phyloP scores from a whole-genome alignment of 2,888 invertebrate genomes.

The Eilema caniola region DNA sequence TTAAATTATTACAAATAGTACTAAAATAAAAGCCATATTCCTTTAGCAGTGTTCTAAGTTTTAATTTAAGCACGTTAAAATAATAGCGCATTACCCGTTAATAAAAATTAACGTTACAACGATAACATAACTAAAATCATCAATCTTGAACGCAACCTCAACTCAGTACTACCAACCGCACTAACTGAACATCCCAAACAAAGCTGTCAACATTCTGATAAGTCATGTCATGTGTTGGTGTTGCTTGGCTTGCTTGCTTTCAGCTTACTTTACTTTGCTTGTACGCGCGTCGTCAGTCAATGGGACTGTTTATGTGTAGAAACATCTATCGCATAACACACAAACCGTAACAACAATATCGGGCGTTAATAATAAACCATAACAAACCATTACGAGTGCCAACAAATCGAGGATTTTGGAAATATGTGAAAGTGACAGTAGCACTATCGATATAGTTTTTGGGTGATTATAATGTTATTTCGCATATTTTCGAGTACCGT shows the following conservation, averaged over 20 bases:
- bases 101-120: background rate
- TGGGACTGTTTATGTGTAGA: constrained; percentile 72
- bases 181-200: constrained; percentile 39
- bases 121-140: background rate
- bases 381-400: constrained; percentile 58
- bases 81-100: background rate
- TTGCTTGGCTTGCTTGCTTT: constrained; percentile 77
- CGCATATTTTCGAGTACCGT: constrained; percentile 76
- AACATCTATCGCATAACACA: constrained; percentile 69
- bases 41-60: too few relatives aligned
- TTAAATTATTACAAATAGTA: too few relatives aligned
- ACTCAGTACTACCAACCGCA: constrained; percentile 57
- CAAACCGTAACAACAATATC: constrained; percentile 66
- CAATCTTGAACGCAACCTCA: constrained; percentile 61
- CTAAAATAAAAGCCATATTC: too few relatives aligned
- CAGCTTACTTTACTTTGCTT: constrained; percentile 81
- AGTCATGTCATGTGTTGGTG: constrained; percentile 76
- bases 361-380: constrained; percentile 54
- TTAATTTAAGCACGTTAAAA: too few relatives aligned
- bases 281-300: constrained; percentile 80
- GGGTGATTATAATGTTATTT: constrained; percentile 77
- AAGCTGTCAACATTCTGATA: constrained; percentile 66
- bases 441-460: constrained; percentile 73
- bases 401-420: constrained; percentile 64
- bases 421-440: constrained; percentile 82